Evolutionary conservation across 2,797 vertebrate species (phyloP).

Genomic region (Hippopotamyrus pictus): DNA sequence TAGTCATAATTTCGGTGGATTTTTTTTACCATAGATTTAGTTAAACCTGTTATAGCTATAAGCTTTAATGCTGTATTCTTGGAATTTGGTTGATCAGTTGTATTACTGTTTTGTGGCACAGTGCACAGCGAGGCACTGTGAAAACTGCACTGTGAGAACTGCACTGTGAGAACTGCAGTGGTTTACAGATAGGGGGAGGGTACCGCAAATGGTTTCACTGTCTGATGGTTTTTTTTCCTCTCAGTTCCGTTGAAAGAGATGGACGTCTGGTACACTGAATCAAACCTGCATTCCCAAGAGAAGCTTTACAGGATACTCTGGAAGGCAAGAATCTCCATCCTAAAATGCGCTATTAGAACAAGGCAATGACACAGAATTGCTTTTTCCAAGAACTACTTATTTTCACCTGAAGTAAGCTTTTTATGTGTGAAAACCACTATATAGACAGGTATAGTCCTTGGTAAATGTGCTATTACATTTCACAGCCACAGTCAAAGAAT

Average conservation of each 20-base stretch:
- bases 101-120: background rate
- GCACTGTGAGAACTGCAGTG: background rate
- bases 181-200: background rate
- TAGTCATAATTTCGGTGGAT: background rate
- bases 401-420: background rate
- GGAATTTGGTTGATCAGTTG: background rate
- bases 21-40: background rate
- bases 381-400: background rate
- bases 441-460: background rate
- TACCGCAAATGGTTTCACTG: background rate
- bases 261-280: conserved; percentile 56
- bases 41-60: background rate
- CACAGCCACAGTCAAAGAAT: background rate
- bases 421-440: background rate
- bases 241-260: conserved; percentile 19
- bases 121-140: background rate
- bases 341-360: background rate
- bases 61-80: background rate
- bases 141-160: background rate
- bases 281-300: background rate
- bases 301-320: conserved; percentile 54
- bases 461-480: background rate
- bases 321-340: conserved; percentile 54
- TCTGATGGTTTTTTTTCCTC: background rate
- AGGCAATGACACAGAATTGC: background rate